These are phyloP conservation scores for Pectinophora gossypiella DNA, from an alignment of 1,140 invertebrate species.

Conservation along the genomic window DNA sequence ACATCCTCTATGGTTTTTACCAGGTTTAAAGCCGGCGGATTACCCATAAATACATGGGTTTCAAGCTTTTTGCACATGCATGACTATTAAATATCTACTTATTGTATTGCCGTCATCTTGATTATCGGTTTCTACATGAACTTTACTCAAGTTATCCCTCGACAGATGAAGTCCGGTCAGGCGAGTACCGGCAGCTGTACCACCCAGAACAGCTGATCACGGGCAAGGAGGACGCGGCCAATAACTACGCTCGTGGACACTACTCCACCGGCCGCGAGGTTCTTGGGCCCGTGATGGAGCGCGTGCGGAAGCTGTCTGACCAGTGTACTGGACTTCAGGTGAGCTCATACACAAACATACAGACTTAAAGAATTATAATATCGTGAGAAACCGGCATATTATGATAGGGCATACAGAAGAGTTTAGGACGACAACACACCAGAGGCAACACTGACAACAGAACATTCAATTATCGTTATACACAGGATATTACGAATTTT, in stretches of 20 bases:
- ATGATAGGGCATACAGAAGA: no score
- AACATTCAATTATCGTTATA: no score
- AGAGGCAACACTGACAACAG: no score
- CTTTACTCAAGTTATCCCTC: background rate
- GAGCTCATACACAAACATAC: background rate
- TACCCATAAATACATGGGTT: no score
- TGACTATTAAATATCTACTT: no score
- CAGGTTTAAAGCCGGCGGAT: no score
- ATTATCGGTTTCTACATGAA: background rate
- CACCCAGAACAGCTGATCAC: slow-evolving; percentile 85
- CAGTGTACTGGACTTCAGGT: slow-evolving; percentile 88
- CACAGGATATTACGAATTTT: no score
- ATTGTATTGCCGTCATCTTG: no score
- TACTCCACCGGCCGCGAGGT: slow-evolving; percentile 90
- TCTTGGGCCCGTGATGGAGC: slow-evolving; percentile 82
- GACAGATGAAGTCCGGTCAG: slow-evolving; percentile 80
- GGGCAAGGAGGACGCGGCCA: slow-evolving; percentile 89
- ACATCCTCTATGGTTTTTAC: background rate
- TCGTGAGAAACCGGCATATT: no score
- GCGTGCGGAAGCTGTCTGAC: slow-evolving; percentile 84
- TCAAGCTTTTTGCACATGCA: no score
- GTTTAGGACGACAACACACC: no score
- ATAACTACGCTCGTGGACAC: slow-evolving; percentile 88
- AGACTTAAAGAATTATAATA: no score
- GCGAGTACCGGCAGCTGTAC: slow-evolving; percentile 78